Base-by-base conservation (phyloP, 92 coral and sea anemone species). In the Parazoanthus atlanticus region DNA sequence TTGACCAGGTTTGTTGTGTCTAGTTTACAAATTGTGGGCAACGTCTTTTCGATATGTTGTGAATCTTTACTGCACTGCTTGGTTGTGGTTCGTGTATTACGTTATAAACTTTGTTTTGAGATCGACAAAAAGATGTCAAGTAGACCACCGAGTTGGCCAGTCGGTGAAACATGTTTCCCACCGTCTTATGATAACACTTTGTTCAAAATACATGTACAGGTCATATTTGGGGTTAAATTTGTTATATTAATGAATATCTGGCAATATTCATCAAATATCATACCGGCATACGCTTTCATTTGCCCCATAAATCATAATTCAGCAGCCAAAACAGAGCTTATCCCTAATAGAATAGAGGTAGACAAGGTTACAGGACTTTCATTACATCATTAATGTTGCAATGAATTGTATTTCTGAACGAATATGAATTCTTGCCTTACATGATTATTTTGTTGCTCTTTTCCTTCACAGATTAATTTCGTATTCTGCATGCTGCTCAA, bases 401-500 rank as follows among this genome's bases (percentile, higher is more conserved):
- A n/a, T 26, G 81, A 77, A 43, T 77, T 77, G 0, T 72, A 72
- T 72, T 31, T 29, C 38, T 3, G 76, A 11, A 72, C 65, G 1
- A 0, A 15, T 17, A 56, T 1, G 21, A 5, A 56, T 56, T 15
- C 6, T 21, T 15, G 25, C 4, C 25, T n/a, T 15, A 15, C 9
- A 21, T 61, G n/a, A n/a, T n/a, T n/a, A 23, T 23, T 61, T 8
- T 61, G 69, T 23, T 61, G 69, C 28, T 71, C 87, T 70, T 84
- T 70, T 84, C 64, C 1, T 33, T 32, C 61, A 71, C 87, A 84
- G 87, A 70, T 84, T 43, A 84, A 84, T 70, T 84, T 84, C 23
- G 87, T 84, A 13, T 84, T 84, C 87, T 84, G 92, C 9, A 90
- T 90, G 92, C 46, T 90, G 17, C 86, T 79, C 11, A 90, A 79